Conservation (phyloP, 2,113 vertebrate species). For the Halcyon malimbica region DNA sequence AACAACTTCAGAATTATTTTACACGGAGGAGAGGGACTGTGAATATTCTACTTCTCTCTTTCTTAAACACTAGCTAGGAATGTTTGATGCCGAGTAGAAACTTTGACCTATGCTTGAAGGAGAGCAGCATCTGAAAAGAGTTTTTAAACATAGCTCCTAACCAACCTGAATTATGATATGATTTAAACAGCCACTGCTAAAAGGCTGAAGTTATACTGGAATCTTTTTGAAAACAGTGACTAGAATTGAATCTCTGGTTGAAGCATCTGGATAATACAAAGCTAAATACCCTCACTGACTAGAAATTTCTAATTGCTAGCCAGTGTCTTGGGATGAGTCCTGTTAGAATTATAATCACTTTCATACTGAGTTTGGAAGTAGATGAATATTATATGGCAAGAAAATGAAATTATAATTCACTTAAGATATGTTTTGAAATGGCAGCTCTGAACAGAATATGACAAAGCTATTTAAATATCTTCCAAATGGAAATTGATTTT, state of each 20-base stretch:
- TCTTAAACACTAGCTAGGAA: conserved; percentile 36
- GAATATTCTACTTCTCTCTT: conserved; percentile 33
- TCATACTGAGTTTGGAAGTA: not conserved
- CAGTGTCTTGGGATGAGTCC: not conserved
- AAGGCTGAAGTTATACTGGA: not conserved
- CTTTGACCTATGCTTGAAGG: conserved; percentile 20
- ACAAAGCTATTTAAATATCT: not conserved
- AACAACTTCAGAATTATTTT: conserved; percentile 68
- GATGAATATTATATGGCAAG: not conserved
- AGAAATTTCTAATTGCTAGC: not conserved
- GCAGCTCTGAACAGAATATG: not conserved
- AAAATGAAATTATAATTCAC: not conserved
- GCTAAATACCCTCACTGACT: not conserved
- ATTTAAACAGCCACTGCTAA: not conserved
- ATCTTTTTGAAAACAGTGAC: not conserved
- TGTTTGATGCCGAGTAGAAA: conserved; percentile 18
- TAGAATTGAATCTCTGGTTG: not conserved
- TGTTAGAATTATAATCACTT: not conserved
- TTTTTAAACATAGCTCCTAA: not conserved
- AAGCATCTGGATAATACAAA: not conserved
- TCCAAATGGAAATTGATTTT: conserved; percentile 33
- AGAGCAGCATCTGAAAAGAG: not conserved
- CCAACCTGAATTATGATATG: not conserved
- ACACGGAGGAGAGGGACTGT: not conserved
- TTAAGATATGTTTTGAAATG: not conserved